Conservation (phyloP, 2,113 vertebrate genomes). For the Ondatra zibethicus region DNA sequence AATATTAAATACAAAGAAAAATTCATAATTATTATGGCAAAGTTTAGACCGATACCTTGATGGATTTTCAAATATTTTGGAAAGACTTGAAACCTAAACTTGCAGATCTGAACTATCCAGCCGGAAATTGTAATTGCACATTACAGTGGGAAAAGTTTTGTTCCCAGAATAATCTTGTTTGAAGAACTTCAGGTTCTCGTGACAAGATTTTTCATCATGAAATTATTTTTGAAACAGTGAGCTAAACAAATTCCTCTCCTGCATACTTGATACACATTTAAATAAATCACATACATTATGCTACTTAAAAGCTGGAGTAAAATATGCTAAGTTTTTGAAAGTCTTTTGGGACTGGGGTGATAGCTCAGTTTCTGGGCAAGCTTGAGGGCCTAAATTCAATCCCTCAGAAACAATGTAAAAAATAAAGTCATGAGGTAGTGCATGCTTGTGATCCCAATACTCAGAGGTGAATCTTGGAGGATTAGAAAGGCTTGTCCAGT, state of each 20-base stretch:
- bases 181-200: neutral
- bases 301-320: neutral
- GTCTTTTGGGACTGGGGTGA: neutral
- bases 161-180: neutral
- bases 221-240: neutral
- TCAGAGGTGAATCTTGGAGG: neutral
- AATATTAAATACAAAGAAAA: conserved; percentile 16
- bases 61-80: neutral
- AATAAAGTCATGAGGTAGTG: too few relatives aligned
- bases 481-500: neutral
- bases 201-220: neutral
- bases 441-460: neutral
- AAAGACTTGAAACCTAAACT: neutral
- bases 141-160: neutral
- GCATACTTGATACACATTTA: neutral
- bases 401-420: neutral
- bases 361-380: neutral
- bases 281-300: neutral
- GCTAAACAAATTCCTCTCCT: neutral
- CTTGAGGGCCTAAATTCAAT: neutral
- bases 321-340: neutral
- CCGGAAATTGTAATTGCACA: neutral
- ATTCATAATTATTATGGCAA: neutral
- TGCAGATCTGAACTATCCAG: neutral
- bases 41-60: neutral